Conservation (phyloP, 2,888 invertebrate species). For the Amblyjoppa proteus region DNA sequence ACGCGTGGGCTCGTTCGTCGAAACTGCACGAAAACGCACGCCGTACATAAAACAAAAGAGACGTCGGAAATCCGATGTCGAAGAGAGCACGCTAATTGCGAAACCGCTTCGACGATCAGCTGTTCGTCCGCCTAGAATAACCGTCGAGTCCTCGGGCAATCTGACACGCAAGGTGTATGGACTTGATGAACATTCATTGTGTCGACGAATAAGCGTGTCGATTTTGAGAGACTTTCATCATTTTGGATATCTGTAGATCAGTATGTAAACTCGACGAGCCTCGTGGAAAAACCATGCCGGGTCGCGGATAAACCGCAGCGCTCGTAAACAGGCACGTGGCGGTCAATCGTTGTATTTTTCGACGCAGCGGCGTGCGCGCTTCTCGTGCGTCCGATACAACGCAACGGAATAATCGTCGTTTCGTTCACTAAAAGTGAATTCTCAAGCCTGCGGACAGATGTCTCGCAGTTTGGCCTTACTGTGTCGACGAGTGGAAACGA, state of each 20-base stretch:
- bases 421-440: neutral
- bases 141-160: slow-evolving; percentile 11
- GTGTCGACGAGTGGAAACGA: neutral
- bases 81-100: neutral
- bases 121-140: neutral
- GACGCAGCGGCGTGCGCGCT: slow-evolving; percentile 26
- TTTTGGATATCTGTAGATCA: neutral
- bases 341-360: slow-evolving; percentile 56
- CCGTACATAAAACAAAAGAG: neutral
- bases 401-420: neutral
- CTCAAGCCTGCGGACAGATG: neutral
- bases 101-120: neutral
- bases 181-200: slow-evolving; percentile 13
- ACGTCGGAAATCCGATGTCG: neutral
- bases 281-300: slow-evolving; percentile 34
- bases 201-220: neutral
- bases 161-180: slow-evolving; percentile 1
- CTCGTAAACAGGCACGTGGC: slow-evolving; percentile 56
- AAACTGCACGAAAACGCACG: neutral
- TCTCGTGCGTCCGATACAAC: neutral
- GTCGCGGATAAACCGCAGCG: slow-evolving; percentile 34
- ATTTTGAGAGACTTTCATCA: neutral
- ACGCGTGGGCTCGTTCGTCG: slow-evolving; percentile 43
- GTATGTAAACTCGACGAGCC: neutral
- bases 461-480: neutral